Base-by-base conservation (phyloP, 2,797 vertebrate species). In the Heteromormyrus szaboi region DNA sequence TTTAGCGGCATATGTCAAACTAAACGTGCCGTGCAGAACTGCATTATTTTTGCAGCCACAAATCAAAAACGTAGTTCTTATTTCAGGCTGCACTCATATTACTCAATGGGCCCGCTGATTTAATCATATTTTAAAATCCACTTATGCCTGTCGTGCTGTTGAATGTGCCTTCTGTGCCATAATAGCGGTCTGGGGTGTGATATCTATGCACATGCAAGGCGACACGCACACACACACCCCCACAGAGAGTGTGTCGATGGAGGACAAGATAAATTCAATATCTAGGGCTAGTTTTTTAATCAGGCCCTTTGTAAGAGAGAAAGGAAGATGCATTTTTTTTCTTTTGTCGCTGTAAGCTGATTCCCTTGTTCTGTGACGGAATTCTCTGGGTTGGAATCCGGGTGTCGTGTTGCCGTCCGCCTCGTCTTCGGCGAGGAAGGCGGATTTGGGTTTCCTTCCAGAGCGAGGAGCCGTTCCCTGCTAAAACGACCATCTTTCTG, bases 371-470 rank as follows among this genome's bases (percentile, higher is more conserved):
- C 89, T 90, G 93, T 94, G 93, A 94, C 94, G 95, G 93, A 95
- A 96, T 95, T 95, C 94, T 95, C 94, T 94, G 95, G 93, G 92
- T 94, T 92, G 93, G 91, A 92, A 94, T 91, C 91, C 89, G 90
- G 90, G 95, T 95, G 92, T 96, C 93, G 88, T 88, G 90, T 96
- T 95, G 94, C 95, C 91, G 91, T 87, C 33, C 91, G 90, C 91
- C 90, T 91, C 89, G 56, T 89, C 93, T 88, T 90, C 88, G 91
- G 89, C 90, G 37, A 37, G 87, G 48, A 87, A 90, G 89, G 89
- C 90, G 88, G 88, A 90, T 90, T 62, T 72, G 65, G 88, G 72
- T n/a, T 62, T 88, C 51, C 88, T 84, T 8, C 88, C 89, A 91
- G 91, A 92, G 76, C 91, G 91, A 93, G 62, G 51, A 91, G 91